Evolutionary conservation across 2,113 vertebrate genomes (phyloP), one percentile per base, ranked within the genome.

Genomic region (Odontophorus gujanensis): DNA sequence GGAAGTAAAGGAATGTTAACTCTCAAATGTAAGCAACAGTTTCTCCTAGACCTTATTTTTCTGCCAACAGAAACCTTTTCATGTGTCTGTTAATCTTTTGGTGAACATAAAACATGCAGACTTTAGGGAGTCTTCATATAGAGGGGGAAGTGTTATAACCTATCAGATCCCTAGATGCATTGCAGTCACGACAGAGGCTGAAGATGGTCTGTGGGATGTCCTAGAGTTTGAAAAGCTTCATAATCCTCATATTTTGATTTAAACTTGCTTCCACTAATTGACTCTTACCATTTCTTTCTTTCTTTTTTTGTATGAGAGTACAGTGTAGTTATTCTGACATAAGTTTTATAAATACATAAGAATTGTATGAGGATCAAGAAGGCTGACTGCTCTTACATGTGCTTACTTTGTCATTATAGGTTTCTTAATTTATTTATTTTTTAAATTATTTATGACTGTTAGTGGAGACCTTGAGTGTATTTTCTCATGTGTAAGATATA

Each of bases 351-450:
- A 76, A 73, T 26, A 72, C 9, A 12, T 16, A 4, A 25, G 20
- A 24, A n/a, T 66, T 81, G 74, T n/a, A 13, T 0, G 1, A 32
- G 3, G 16, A 26, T 63, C 34, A 72, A 81, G 38, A 48, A 57
- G 45, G 51, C 17, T 34, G 5, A 9, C 36, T 50, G 26, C 3
- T 58, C 4, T 32, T 81, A 42, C 20, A 51, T 2, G 5, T 28
- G 3, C 30, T 69, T 13, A 5, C 2, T 38, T 50, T 75, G 11
- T 25, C 78, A 12, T 5, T 14, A 42, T 4, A 55, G 18, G 15
- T 32, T 53, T 78, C 36, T 73, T 40, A 12, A 78, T 32, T 47
- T 40, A 43, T 8, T 0, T 13, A n/a, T 0, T 1, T 32, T 1
- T 25, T 55, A 16, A 16, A 16, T 65, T 47, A 13, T 75, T 82